A percentile compares a stretch with the other conserved stretches of the same genome.
These are phyloP conservation scores for Nerophis lumbriciformis DNA, from an alignment of 2,113 vertebrate species.

Conservation along the genomic window DNA sequence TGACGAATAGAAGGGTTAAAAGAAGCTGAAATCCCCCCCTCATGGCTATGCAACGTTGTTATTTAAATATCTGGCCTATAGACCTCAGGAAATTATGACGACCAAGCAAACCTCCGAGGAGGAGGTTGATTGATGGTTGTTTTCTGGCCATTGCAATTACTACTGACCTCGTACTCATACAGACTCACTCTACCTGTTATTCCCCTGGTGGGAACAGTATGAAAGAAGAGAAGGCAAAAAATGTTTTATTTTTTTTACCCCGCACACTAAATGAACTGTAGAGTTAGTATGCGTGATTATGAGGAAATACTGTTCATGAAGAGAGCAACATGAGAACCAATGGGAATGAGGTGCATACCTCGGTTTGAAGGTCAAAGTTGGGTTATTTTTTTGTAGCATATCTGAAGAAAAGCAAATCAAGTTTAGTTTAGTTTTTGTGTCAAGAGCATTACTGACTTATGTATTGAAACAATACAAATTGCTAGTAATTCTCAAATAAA, in stretches of 20 bases:
- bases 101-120: constrained; percentile 53
- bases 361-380: no score
- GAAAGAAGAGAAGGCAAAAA: constrained; percentile 29
- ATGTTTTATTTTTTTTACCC: constrained; percentile 27
- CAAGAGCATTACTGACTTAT: no score
- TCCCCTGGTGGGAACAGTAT: constrained; percentile 10
- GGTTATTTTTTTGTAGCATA: no score
- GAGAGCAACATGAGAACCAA: constrained; percentile 10
- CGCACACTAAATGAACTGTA: constrained; percentile 39
- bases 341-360: no score
- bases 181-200: constrained; percentile 25
- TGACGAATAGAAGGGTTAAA: no score
- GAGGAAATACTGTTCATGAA: constrained; percentile 6
- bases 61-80: constrained; percentile 36
- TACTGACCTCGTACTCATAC: constrained; percentile 48
- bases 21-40: no score
- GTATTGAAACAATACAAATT: no score
- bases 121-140: constrained; percentile 59
- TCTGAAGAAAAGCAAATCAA: no score
- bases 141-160: constrained; percentile 56
- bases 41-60: constrained; percentile 27
- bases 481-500: no score
- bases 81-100: constrained; percentile 50
- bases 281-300: constrained; percentile 24
- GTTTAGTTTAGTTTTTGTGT: no score